phyloP scores from a whole-genome alignment of 2,113 vertebrate species.

The Corydoras sp. region DNA sequence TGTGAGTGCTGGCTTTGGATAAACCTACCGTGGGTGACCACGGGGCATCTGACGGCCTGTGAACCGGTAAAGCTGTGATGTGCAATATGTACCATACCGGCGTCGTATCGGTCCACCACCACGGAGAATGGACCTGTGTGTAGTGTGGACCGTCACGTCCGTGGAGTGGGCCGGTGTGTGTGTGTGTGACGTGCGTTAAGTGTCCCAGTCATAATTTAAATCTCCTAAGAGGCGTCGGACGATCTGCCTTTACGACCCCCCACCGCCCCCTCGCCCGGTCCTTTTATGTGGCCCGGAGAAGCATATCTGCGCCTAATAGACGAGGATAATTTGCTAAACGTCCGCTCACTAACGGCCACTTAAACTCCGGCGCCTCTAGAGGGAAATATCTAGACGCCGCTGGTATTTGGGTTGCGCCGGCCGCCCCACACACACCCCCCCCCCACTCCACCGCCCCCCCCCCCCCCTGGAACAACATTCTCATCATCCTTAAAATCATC shows the following conservation, averaged over 20 bases:
- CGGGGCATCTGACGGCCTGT: no score
- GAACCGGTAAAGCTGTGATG: no score
- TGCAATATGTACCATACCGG: no score
- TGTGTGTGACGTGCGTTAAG: background rate
- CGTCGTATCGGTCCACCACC: no score
- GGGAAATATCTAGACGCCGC: conserved; percentile 36
- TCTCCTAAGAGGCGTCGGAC: conserved; percentile 49
- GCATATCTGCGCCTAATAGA: conserved; percentile 29
- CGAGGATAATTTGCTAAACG: conserved; percentile 45
- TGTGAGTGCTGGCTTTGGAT: no score
- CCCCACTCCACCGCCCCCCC: conserved; percentile 10
- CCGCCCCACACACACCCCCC: conserved; percentile 2
- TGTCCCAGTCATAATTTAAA: conserved; percentile 53
- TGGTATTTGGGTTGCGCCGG: conserved; percentile 56
- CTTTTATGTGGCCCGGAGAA: conserved; percentile 29
- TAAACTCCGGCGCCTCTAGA: conserved; percentile 33
- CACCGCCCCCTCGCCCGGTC: background rate
- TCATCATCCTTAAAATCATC: conserved; percentile 34
- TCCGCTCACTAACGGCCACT: conserved; percentile 41
- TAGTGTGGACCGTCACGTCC: no score
- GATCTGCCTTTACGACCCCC: conserved; percentile 26
- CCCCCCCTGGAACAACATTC: conserved; percentile 50
- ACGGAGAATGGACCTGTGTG: no score
- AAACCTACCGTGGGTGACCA: no score
- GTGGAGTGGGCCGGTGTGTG: no score